Evolutionary conservation across 2,113 vertebrate genomes (phyloP).

Genomic region (Dicrurus megarhynchus): DNA sequence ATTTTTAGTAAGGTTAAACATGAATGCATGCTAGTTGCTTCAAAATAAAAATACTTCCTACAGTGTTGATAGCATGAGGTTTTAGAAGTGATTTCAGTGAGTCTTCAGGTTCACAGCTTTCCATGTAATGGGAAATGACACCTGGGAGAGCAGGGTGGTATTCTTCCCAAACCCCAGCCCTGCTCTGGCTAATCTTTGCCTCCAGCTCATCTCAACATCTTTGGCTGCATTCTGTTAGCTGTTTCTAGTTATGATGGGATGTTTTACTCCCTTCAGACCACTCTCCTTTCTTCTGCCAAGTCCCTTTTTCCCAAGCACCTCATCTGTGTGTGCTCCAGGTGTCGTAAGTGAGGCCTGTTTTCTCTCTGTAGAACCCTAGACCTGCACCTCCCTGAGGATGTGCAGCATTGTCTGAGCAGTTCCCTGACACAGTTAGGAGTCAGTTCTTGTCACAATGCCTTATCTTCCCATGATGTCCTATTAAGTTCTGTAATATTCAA

Average conservation of each 20-base stretch:
- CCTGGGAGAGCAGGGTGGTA: not conserved
- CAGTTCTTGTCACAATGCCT: not conserved
- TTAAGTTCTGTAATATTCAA: not conserved
- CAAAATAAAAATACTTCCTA: not conserved
- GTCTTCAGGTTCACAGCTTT: not conserved
- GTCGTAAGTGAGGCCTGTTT: fast-evolving
- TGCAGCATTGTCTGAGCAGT: not conserved
- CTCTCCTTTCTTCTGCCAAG: not conserved
- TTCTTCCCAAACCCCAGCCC: not conserved
- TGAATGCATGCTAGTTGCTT: fast-evolving
- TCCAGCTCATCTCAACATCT: not conserved
- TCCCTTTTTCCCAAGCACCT: not conserved
- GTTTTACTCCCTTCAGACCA: not conserved
- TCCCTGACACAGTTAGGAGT: not conserved
- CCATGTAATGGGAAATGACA: not conserved
- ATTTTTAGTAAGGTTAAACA: not conserved
- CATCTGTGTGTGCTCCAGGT: not conserved
- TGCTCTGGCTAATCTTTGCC: not conserved
- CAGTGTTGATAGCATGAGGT: not conserved
- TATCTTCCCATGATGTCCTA: not conserved
- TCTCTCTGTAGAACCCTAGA: not conserved
- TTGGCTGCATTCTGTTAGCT: not conserved
- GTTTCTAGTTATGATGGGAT: not conserved
- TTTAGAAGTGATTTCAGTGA: not conserved
- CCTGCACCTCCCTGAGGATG: not conserved